Evolutionary conservation across 2,888 invertebrate species (phyloP).

Genomic region (Hanleya hanleyi): DNA sequence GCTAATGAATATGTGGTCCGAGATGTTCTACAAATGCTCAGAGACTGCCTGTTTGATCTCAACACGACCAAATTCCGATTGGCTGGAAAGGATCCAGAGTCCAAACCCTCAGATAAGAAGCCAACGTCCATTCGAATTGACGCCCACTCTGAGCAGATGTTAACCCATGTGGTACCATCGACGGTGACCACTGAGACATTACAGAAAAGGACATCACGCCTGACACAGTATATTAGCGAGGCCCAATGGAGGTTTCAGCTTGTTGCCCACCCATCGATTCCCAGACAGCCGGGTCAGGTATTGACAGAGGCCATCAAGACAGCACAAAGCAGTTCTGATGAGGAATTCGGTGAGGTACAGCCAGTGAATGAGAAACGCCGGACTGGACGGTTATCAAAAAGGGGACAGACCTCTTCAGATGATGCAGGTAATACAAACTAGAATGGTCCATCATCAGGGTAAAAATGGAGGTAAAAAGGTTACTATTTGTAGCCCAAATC

Average conservation of each 20-base stretch:
- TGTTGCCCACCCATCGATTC: slow-evolving; percentile 72
- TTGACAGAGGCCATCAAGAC: slow-evolving; percentile 44
- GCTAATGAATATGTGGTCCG: slow-evolving; percentile 64
- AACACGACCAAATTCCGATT: slow-evolving; percentile 52
- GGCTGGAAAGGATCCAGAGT: slow-evolving; percentile 39
- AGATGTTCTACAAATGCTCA: slow-evolving; percentile 63
- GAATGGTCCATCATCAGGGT: too few species aligned
- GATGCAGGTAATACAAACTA: too few species aligned
- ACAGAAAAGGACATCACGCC: slow-evolving; percentile 72
- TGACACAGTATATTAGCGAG: slow-evolving; percentile 78
- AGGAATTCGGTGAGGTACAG: background rate
- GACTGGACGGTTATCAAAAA: background rate
- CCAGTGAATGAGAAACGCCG: background rate
- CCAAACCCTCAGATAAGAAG: slow-evolving; percentile 3
- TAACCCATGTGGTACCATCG: slow-evolving; percentile 49
- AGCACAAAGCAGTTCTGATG: background rate
- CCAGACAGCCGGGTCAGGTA: slow-evolving; percentile 51
- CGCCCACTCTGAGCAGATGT: slow-evolving; percentile 41
- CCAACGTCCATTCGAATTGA: slow-evolving; percentile 34
- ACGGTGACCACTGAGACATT: slow-evolving; percentile 49
- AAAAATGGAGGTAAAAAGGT: too few species aligned
- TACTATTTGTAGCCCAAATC: too few species aligned
- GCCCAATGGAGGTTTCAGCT: slow-evolving; percentile 84
- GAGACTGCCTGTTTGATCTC: slow-evolving; percentile 63
- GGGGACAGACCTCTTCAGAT: background rate